These are phyloP conservation scores for Drosophila carrolli DNA, from an alignment of 1,140 invertebrate genomes.

Conservation along the genomic window DNA sequence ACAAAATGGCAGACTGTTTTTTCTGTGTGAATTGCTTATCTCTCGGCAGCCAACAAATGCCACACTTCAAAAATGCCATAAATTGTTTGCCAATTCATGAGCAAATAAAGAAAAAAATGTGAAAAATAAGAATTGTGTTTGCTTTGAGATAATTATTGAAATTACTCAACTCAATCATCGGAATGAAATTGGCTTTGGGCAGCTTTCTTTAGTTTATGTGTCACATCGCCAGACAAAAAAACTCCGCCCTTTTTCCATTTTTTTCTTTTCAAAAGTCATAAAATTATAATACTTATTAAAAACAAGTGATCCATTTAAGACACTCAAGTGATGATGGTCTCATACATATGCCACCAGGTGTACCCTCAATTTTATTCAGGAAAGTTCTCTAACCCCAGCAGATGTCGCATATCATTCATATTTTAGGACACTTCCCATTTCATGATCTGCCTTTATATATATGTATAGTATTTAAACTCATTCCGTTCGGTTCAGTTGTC, in stretches of 20 bases:
- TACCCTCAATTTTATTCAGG: slow-evolving; percentile 4
- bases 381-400: slow-evolving; percentile 42
- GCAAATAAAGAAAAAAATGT: slow-evolving; percentile 52
- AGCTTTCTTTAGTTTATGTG: not conserved
- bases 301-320: slow-evolving; percentile 2
- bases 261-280: not conserved
- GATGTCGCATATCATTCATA: slow-evolving; percentile 43
- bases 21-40: slow-evolving; percentile 52
- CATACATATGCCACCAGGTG: slow-evolving; percentile 21
- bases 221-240: slow-evolving; percentile 18
- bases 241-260: slow-evolving; percentile 18
- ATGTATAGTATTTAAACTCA: slow-evolving; percentile 15
- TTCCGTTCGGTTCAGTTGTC: slow-evolving; percentile 31
- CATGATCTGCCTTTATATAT: slow-evolving; percentile 16
- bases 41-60: slow-evolving; percentile 24
- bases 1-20: slow-evolving; percentile 73
- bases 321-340: slow-evolving; percentile 2
- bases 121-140: slow-evolving; percentile 24
- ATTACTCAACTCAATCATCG: slow-evolving; percentile 50
- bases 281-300: not conserved
- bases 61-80: slow-evolving; percentile 70
- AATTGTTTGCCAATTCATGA: slow-evolving; percentile 64
- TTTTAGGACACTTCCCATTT: slow-evolving; percentile 39
- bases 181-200: slow-evolving; percentile 23
- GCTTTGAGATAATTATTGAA: slow-evolving; percentile 54